phyloP scores from a whole-genome alignment of 2,113 vertebrate genomes.

The Haemorhous mexicanus region DNA sequence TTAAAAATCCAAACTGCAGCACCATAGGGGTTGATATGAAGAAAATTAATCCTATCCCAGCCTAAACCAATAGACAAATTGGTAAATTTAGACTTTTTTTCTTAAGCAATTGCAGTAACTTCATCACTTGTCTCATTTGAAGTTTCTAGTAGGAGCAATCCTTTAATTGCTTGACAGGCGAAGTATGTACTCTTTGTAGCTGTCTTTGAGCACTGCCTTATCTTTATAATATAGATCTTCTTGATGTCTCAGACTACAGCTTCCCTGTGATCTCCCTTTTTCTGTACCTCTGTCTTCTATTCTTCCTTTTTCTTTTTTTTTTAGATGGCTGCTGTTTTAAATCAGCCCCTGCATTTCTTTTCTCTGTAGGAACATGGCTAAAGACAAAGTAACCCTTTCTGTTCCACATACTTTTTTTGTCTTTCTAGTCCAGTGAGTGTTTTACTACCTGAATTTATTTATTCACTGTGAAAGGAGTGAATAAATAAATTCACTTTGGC shows the following conservation, averaged over 20 bases:
- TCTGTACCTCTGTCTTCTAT: not conserved
- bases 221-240: not conserved
- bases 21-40: accelerated
- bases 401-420: not conserved
- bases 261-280: not conserved
- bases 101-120: not conserved
- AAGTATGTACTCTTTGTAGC: not conserved
- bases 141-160: not conserved
- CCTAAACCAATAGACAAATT: not conserved
- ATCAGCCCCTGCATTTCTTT: not conserved
- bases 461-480: not conserved
- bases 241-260: not conserved
- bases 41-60: not conserved
- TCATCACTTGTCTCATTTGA: not conserved
- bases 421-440: not conserved
- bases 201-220: not conserved
- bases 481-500: too few species aligned
- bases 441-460: not conserved
- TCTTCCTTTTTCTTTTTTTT: not conserved
- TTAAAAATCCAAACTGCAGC: not conserved
- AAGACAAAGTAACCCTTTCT: not conserved
- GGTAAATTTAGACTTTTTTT: not conserved
- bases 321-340: not conserved
- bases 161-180: not conserved
- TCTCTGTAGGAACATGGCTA: not conserved